A percentile compares a stretch with the other conserved stretches of the same genome.
Evolutionary conservation across 2,113 vertebrate species (phyloP).

Genomic region (Ivindomyrus marchei): DNA sequence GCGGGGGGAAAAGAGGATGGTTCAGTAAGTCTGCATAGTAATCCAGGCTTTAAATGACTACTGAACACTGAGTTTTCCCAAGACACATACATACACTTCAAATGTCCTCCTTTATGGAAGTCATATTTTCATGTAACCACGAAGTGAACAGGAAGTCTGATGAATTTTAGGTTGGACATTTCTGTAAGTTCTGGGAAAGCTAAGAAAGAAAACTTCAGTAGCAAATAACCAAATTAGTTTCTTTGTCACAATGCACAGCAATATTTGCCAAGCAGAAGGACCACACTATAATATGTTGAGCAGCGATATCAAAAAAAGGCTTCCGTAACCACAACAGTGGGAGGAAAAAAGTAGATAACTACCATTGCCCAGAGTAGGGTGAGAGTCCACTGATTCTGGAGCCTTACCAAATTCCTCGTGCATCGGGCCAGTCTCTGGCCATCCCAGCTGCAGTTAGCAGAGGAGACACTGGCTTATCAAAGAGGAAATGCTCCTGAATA

Average conservation of each 20-base stretch:
- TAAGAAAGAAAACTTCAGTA: not conserved
- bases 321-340: not conserved
- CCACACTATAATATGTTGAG: not conserved
- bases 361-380: not conserved
- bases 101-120: not conserved
- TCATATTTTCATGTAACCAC: not conserved
- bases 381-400: not conserved
- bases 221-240: not conserved
- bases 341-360: not conserved
- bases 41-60: not conserved
- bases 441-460: slow-evolving; percentile 61
- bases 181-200: not conserved
- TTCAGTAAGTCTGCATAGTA: not conserved
- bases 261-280: not conserved
- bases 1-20: not conserved
- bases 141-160: not conserved
- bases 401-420: slow-evolving; percentile 63
- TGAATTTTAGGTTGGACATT: not conserved
- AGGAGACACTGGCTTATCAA: slow-evolving; percentile 68
- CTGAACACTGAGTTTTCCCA: not conserved
- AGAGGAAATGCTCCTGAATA: slow-evolving; percentile 64
- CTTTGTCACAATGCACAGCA: not conserved
- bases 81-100: not conserved
- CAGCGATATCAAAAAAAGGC: not conserved
- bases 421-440: slow-evolving; percentile 69